phyloP scores from a whole-genome alignment of 2,113 vertebrate genomes.

The Malurus elegans region DNA sequence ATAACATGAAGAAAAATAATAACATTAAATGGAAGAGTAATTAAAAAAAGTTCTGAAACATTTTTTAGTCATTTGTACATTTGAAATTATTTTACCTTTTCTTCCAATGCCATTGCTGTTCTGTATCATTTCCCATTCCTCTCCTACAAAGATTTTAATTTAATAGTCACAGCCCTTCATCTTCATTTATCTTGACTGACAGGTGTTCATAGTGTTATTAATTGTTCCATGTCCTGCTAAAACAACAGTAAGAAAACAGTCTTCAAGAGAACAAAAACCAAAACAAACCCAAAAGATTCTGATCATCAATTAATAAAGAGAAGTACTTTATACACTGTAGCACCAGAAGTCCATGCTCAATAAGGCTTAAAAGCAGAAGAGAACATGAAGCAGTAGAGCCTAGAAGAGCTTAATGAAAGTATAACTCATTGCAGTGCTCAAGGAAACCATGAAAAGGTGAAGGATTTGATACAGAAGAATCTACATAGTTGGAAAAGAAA shows the following conservation, averaged over 20 bases:
- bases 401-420: not conserved
- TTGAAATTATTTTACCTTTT: slow-evolving; percentile 9
- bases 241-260: not conserved
- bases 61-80: not conserved
- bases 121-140: not conserved
- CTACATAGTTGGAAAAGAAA: not conserved
- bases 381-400: not conserved
- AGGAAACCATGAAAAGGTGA: not conserved
- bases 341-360: not conserved
- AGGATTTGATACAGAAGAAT: not conserved
- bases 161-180: not conserved
- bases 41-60: not conserved
- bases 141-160: not conserved
- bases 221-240: not conserved
- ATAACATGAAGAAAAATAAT: not conserved
- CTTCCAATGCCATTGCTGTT: not conserved
- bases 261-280: not conserved
- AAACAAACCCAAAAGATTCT: not conserved
- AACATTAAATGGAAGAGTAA: not conserved
- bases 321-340: not conserved
- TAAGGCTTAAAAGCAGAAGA: not conserved
- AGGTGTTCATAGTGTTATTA: not conserved
- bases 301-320: not conserved
- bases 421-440: not conserved
- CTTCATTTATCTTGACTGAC: not conserved